Evolutionary conservation across 2,888 invertebrate species (phyloP), one percentile per base, ranked within the genome.

Genomic region (Melinopterus prodromus): DNA sequence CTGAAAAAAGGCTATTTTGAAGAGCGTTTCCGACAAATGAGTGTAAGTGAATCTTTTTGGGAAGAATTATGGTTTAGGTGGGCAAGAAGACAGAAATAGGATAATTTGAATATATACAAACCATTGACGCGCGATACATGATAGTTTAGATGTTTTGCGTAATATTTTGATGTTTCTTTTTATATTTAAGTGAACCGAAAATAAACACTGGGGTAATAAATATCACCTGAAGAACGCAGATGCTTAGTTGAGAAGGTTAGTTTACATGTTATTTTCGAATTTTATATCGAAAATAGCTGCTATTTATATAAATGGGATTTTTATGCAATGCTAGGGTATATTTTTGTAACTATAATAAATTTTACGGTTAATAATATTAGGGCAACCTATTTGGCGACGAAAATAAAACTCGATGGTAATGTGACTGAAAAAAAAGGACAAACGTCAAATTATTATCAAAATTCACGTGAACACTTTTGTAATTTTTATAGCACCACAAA

Each of bases 201-300:
- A 26, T 26, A 26, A 26, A 26, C 26, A 26, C 26, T 4, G 53
- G 53, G 53, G 53, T 53, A 53, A 53, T 53, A 53, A 53, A 53
- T 53, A 53, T 53, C 53, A 53, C 53, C 53, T 53, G 53, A 53
- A 53, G 53, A 53, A 4, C 53, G 53, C 12, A 53, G 12, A 53
- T 53, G 53, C 53, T 53, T 53, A 53, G 53, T 53, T 53, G 53
- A 53, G 53, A 53, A 53, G 53, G 53, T 53, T 53, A 53, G 53
- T 53, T 53, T 53, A 53, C 53, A 9, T 53, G 53, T 53, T 53
- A 53, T 53, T 53, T 53, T 53, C 7, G 12, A 53, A 53, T 53
- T 53, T 12, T 53, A 53, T 3, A 53, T 53, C 53, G 53, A 53
- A 53, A 53, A 53, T 53, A 53, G 53, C 53, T 6, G 12, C 53